Evolutionary conservation across 2,797 vertebrate species (phyloP), one percentile per base, ranked within the genome.

Genomic region (Staurois parvus): DNA sequence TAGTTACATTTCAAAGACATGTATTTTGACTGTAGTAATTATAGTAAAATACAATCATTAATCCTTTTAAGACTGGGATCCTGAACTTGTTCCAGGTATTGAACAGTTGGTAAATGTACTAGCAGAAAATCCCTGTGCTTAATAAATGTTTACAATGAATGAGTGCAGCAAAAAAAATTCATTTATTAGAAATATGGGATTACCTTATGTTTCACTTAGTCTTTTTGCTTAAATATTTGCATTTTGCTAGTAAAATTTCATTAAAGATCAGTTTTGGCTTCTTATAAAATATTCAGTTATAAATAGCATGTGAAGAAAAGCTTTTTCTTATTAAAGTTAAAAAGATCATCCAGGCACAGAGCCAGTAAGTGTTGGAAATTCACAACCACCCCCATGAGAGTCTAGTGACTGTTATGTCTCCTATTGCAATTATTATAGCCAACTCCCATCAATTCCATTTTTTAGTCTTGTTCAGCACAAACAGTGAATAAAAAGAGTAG

Each of bases 21-120:
- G 42, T 19, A 34, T 52, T n/a, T 56, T 2, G 29, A 70, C 32
- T 72, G 6, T 15, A 26, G 29, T 72, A 72, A 72, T 72, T 37
- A 56, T 72, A 70, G 29, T 32, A 80, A 80, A 72, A 80, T 80
- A 68, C 67, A 70, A 59, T 80, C 45, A 72, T 80, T 80, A 80
- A 80, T 72, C 78, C 68, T 56, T 59, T 56, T 80, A 80, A 79
- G 30, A 17, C 66, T 52, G 69, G 15, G 45, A 80, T 72, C 30
- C 67, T 80, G 67, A 69, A 70, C 42, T 70, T 59, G 66, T 70
- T 70, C 67, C 42, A 70, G 29, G 67, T 80, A 72, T 80, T 70
- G 21, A 80, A 70, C 66, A 69, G 78, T 21, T 69, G 42, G 42
- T 69, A 79, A 79, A 79, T 70, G 68, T 13, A 69, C 37, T 30